Percentiles rank a stretch among this genome's conserved stretches.
These are phyloP conservation scores for Montipora foliosa DNA, from an alignment of 64 coral and sea anemone genomes.

Conservation along the genomic window DNA sequence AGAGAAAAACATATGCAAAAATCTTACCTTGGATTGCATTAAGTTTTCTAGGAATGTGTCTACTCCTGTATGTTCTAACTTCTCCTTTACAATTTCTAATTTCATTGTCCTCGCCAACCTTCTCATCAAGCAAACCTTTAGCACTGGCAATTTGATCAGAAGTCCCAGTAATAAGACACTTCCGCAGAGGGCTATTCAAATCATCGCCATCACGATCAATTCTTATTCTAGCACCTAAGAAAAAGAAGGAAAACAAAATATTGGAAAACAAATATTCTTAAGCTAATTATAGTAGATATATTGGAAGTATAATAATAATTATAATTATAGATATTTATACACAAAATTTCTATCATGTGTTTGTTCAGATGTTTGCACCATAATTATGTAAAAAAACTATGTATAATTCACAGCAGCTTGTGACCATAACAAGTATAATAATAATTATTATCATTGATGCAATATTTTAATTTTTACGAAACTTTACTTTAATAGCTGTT, in stretches of 20 bases:
- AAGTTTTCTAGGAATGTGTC: conserved; percentile 14
- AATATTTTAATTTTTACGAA: too few species aligned
- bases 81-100: conserved; percentile 20
- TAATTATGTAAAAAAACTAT: too few species aligned
- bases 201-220: conserved; percentile 48
- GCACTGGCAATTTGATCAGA: conserved; percentile 69
- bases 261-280: background rate
- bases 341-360: too few species aligned
- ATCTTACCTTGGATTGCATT: background rate
- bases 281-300: too few species aligned
- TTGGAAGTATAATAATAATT: too few species aligned
- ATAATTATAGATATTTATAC: too few species aligned
- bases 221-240: conserved; percentile 52
- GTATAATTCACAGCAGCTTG: too few species aligned
- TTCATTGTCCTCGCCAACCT: conserved; percentile 59
- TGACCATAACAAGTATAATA: too few species aligned
- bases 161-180: conserved; percentile 61
- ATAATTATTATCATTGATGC: too few species aligned
- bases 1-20: background rate
- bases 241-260: background rate
- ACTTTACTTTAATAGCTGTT: too few species aligned
- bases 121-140: conserved; percentile 72
- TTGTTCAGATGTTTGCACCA: too few species aligned
- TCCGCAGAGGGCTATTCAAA: background rate
- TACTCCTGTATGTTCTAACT: background rate